These are phyloP conservation scores for Rhynchonycteris naso DNA, from an alignment of 2,797 vertebrate species.

Conservation along the genomic window DNA sequence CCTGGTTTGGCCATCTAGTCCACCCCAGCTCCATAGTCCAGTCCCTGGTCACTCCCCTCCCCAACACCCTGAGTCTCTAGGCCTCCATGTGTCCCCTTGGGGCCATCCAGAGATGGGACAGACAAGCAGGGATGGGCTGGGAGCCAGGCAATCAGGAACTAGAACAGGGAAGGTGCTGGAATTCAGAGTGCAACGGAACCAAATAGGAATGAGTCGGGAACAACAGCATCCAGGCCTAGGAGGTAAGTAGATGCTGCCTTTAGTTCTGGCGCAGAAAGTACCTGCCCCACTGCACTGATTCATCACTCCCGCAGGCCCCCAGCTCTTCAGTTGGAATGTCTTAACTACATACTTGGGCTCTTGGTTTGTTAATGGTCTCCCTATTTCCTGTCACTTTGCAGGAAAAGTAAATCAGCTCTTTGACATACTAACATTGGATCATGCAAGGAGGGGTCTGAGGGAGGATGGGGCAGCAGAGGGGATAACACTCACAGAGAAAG, in stretches of 20 bases:
- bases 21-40: neutral
- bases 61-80: neutral
- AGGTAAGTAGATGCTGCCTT: neutral
- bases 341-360: neutral
- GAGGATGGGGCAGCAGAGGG: neutral
- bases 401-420: neutral
- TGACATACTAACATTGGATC: neutral
- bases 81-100: neutral
- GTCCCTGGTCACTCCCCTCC: neutral
- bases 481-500: neutral
- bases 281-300: rapidly evolving
- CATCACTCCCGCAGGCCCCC: neutral
- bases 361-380: neutral
- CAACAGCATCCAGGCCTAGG: neutral
- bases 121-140: neutral
- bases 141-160: neutral
- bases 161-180: neutral
- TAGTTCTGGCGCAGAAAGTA: rapidly evolving
- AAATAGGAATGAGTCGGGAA: rapidly evolving
- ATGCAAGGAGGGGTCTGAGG: neutral
- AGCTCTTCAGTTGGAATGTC: neutral
- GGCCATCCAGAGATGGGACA: neutral
- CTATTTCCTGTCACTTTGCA: neutral
- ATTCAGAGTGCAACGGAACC: neutral
- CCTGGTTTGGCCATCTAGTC: neutral